Conservation (phyloP, 2,888 invertebrate genomes). For the Cheiracanthium punctorium region DNA sequence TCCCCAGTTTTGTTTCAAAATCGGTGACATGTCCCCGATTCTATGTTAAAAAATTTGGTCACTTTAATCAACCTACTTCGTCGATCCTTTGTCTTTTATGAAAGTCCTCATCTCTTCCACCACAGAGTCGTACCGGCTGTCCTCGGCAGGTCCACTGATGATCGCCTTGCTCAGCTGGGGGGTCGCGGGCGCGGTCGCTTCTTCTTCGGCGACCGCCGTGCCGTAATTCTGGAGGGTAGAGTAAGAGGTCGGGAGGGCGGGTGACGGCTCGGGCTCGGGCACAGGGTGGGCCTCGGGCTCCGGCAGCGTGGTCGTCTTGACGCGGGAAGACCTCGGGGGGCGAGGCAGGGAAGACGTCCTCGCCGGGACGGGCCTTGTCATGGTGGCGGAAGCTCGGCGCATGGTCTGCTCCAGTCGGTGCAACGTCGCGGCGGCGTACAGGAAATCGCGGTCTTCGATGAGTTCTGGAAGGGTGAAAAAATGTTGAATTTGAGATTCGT, state of each 20-base stretch:
- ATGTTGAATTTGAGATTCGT: too few species aligned
- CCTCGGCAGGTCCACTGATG: constrained; percentile 35
- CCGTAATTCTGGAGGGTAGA: constrained; percentile 58
- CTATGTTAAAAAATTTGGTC: too few species aligned
- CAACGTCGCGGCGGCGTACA: constrained; percentile 58
- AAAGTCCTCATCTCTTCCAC: constrained; percentile 66
- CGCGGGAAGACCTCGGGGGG: constrained; percentile 30
- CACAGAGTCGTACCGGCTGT: constrained; percentile 59
- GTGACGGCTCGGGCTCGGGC: constrained; percentile 42
- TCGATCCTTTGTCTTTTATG: constrained; percentile 58
- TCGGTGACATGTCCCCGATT: too few species aligned
- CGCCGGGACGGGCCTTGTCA: constrained; percentile 39
- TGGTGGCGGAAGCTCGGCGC: constrained; percentile 39
- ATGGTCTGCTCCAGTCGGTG: constrained; percentile 39
- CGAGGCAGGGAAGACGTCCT: constrained; percentile 57
- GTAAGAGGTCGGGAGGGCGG: constrained; percentile 55
- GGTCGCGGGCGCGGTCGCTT: constrained; percentile 2
- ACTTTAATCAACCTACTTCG: too few species aligned
- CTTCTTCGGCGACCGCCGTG: constrained; percentile 19
- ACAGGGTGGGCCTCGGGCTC: constrained; percentile 44
- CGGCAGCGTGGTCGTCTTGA: constrained; percentile 36
- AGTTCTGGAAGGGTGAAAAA: constrained; percentile 33
- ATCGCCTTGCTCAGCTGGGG: constrained; percentile 46
- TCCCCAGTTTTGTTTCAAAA: too few species aligned
- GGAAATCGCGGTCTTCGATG: constrained; percentile 58